Conservation (phyloP, 2,797 vertebrate genomes). For the Ctenopoma multispine region DNA sequence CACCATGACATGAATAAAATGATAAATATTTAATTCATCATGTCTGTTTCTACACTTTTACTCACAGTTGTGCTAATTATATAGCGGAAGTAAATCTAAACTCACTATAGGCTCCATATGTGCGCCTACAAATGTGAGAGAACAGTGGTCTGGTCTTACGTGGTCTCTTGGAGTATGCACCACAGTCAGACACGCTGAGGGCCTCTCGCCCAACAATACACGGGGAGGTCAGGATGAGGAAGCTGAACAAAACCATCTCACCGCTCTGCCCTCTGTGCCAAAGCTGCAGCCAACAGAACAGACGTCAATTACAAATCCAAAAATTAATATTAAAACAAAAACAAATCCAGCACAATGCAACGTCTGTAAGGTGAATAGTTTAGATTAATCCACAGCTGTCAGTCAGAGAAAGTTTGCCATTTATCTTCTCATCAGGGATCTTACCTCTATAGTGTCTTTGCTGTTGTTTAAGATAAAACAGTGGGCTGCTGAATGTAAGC, state of each 20-base stretch:
- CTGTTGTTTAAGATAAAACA: constrained; percentile 24
- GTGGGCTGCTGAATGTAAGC: not conserved
- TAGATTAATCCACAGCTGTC: constrained; percentile 42
- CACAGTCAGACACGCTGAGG: constrained; percentile 69
- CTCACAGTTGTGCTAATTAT: too few species aligned
- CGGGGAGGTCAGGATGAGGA: constrained; percentile 68
- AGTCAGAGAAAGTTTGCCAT: not conserved
- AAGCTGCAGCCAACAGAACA: constrained; percentile 55
- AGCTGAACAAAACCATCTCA: constrained; percentile 70
- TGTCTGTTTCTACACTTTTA: not conserved
- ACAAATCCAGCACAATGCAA: constrained; percentile 35
- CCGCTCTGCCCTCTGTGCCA: constrained; percentile 53
- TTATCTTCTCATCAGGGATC: constrained; percentile 25
- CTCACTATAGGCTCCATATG: too few species aligned
- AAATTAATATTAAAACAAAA: too few species aligned
- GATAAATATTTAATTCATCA: not conserved
- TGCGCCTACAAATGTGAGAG: constrained; percentile 2
- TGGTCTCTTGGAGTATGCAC: constrained; percentile 63
- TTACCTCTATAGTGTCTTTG: constrained; percentile 53
- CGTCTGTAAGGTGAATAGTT: too few species aligned
- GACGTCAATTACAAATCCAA: constrained; percentile 32
- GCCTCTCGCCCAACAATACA: constrained; percentile 71
- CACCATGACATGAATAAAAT: not conserved
- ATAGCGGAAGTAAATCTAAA: too few species aligned
- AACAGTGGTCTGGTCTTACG: constrained; percentile 44